Evolutionary conservation across 2,797 vertebrate genomes (phyloP).

Genomic region (Argya squamiceps): DNA sequence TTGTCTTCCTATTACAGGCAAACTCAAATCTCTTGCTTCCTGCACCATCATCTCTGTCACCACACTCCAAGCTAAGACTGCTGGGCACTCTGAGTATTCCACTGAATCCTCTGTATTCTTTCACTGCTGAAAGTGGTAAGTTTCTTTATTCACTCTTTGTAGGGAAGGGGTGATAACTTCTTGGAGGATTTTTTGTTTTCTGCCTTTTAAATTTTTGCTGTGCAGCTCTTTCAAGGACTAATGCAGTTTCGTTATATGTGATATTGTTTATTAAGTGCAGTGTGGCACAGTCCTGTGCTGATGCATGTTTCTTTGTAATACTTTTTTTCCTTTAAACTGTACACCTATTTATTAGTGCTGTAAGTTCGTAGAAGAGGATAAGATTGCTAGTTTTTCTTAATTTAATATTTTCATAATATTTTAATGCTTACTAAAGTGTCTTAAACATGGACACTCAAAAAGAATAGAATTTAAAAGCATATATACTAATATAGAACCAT

Average conservation of each 20-base stretch:
- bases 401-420: not conserved
- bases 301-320: not conserved
- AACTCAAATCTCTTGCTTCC: slow-evolving; percentile 81
- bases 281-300: not conserved
- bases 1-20: slow-evolving; percentile 81
- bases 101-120: slow-evolving; percentile 75
- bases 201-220: not conserved
- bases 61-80: slow-evolving; percentile 82
- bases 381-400: not conserved
- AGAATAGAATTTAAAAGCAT: not conserved
- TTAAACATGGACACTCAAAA: not conserved
- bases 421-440: not conserved
- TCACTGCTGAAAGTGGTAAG: slow-evolving; percentile 78
- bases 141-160: not conserved
- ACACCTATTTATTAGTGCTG: not conserved
- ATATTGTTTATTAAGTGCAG: not conserved
- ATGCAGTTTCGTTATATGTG: not conserved
- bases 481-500: not conserved
- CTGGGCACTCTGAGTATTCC: slow-evolving; percentile 71
- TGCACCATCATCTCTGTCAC: slow-evolving; percentile 81
- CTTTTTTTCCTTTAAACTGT: not conserved
- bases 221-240: not conserved
- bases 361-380: not conserved
- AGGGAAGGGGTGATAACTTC: not conserved
- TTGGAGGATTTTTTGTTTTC: not conserved